Conservation (phyloP, 92 coral and sea anemone species). For the Porites lobata region DNA sequence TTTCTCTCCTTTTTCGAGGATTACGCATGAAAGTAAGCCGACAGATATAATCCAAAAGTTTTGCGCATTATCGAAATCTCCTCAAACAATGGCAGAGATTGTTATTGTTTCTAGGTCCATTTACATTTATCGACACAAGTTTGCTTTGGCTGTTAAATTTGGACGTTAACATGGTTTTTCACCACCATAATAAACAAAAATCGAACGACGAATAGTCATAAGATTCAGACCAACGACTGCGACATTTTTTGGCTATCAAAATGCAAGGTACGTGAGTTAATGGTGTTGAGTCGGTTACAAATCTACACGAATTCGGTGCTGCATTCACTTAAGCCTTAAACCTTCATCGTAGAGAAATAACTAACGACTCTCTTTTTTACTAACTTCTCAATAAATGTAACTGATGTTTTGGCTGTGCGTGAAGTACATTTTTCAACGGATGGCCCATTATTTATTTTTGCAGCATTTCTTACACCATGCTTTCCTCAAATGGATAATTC, state of each 20-base stretch:
- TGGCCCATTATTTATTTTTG: too few relatives aligned
- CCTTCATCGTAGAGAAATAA: too few relatives aligned
- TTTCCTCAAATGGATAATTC: too few relatives aligned
- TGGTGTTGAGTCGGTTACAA: too few relatives aligned
- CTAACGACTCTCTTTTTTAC: too few relatives aligned
- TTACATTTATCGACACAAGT: constrained; percentile 5
- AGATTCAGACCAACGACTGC: not conserved
- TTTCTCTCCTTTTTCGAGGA: not conserved
- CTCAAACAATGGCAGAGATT: constrained; percentile 2
- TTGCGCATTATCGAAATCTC: constrained; percentile 17
- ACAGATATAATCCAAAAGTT: not conserved
- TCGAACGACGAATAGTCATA: not conserved
- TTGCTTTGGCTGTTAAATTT: not conserved
- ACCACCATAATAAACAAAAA: not conserved
- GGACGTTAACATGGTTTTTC: constrained; percentile 8
- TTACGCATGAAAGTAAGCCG: constrained; percentile 5
- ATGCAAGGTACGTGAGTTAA: constrained; percentile 4
- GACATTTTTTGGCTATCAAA: not conserved
- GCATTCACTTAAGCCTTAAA: too few relatives aligned
- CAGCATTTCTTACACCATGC: too few relatives aligned
- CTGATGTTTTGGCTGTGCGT: too few relatives aligned
- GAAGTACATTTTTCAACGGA: too few relatives aligned
- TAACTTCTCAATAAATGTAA: too few relatives aligned
- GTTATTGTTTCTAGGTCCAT: constrained; percentile 18
- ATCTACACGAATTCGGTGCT: too few relatives aligned